Conservation (phyloP, 2,888 invertebrate species). For the Candidula unifasciata region DNA sequence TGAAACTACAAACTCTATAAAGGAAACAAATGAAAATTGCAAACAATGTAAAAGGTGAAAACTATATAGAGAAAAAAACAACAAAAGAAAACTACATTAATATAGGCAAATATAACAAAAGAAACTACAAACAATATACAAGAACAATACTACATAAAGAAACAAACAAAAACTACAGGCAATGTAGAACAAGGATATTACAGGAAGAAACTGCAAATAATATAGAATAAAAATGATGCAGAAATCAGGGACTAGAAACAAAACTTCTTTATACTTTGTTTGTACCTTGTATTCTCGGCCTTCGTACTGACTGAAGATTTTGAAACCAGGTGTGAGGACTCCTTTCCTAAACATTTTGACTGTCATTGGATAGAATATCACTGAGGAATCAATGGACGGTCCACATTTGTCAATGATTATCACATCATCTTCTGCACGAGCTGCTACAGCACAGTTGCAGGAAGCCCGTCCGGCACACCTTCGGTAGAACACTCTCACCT, state of each 20-base stretch:
- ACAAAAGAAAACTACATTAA: too few species aligned
- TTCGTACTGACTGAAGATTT: conserved; percentile 56
- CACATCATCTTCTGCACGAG: conserved; percentile 62
- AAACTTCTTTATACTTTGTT: too few species aligned
- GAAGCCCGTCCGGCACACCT: conserved; percentile 56
- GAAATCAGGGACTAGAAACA: background rate
- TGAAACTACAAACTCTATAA: too few species aligned
- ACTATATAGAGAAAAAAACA: too few species aligned
- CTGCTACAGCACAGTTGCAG: conserved; percentile 64
- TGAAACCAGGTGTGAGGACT: conserved; percentile 59
- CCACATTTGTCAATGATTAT: conserved; percentile 62
- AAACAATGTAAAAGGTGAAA: too few species aligned
- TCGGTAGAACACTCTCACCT: conserved; percentile 58
- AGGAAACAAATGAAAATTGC: too few species aligned
- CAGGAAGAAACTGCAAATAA: too few species aligned
- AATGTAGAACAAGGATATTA: too few species aligned
- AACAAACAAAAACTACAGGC: too few species aligned
- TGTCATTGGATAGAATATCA: conserved; percentile 55
- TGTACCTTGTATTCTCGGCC: conserved; percentile 61
- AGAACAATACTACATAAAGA: too few species aligned
- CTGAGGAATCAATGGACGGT: background rate
- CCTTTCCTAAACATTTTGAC: conserved; percentile 60
- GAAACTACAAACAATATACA: too few species aligned
- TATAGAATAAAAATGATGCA: background rate
- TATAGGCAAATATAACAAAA: too few species aligned